phyloP scores from a whole-genome alignment of 2,888 invertebrate genomes.

The Anarsia innoxiella region DNA sequence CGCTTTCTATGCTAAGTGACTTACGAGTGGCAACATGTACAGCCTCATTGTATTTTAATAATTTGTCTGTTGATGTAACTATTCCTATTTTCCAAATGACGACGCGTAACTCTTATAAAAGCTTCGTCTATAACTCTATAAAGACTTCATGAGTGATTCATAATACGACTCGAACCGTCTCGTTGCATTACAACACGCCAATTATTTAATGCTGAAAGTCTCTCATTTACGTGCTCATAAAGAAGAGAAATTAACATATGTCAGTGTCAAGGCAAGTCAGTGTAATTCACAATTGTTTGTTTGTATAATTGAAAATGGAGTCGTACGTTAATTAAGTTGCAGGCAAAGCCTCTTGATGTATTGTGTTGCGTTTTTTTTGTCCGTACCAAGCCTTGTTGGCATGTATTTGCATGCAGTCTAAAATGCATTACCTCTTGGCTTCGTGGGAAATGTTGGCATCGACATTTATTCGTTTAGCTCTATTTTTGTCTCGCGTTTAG shows the following conservation, averaged over 20 bases:
- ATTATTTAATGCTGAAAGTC: no score
- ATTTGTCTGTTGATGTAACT: conserved; percentile 48
- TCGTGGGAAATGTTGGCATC: conserved; percentile 51
- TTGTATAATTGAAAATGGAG: conserved; percentile 63
- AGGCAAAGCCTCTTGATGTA: conserved; percentile 59
- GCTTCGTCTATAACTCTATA: no score
- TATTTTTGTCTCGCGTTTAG: conserved; percentile 55
- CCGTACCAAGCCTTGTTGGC: conserved; percentile 36
- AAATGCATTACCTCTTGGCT: conserved; percentile 50
- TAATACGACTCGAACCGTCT: no score
- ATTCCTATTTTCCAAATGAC: no score
- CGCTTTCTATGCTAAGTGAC: conserved; percentile 56
- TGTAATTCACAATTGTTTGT: conserved; percentile 47
- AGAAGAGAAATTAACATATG: conserved; percentile 10
- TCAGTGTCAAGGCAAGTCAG: conserved; percentile 12
- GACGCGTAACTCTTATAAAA: no score
- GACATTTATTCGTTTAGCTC: conserved; percentile 34
- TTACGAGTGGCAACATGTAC: conserved; percentile 39
- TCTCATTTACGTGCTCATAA: conserved; percentile 1
- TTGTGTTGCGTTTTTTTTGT: conserved; percentile 53
- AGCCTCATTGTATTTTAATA: conserved; percentile 34
- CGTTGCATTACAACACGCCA: no score
- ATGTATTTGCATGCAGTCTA: conserved; percentile 62
- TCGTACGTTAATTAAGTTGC: conserved; percentile 58
- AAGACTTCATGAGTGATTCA: no score